These are phyloP conservation scores for Typhlomys cinereus DNA, from an alignment of 2,113 vertebrate genomes.

Conservation along the genomic window DNA sequence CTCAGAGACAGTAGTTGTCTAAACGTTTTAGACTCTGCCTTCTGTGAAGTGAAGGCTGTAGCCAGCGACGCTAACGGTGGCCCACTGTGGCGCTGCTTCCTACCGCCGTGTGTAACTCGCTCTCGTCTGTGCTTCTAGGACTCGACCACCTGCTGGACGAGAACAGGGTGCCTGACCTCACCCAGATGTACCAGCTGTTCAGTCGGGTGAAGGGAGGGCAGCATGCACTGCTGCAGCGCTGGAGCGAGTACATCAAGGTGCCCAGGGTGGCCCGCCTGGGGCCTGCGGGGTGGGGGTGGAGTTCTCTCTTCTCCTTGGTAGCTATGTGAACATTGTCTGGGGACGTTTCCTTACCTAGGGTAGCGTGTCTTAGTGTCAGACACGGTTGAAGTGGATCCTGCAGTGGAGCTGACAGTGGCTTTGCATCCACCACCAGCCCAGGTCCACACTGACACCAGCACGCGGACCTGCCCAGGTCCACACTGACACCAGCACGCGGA, in stretches of 20 bases:
- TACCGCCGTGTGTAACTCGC: neutral
- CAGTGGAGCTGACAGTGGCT: neutral
- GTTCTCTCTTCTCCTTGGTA: no score
- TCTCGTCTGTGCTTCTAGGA: slow-evolving; percentile 74
- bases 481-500: neutral
- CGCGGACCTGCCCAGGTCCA: neutral
- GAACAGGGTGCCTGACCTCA: slow-evolving; percentile 88
- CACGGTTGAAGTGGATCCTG: neutral
- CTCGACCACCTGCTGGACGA: slow-evolving; percentile 88
- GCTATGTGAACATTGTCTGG: neutral
- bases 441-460: neutral
- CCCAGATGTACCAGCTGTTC: slow-evolving; percentile 89
- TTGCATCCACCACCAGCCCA: neutral
- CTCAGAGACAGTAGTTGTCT: neutral
- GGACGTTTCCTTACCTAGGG: neutral
- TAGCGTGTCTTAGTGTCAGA: neutral
- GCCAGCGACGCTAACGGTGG: no score
- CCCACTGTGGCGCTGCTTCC: no score
- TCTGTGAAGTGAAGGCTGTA: neutral
- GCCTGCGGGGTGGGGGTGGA: neutral
- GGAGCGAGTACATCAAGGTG: slow-evolving; percentile 91
- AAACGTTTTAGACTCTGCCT: neutral
- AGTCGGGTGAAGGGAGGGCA: slow-evolving; percentile 88
- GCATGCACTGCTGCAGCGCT: slow-evolving; percentile 87
- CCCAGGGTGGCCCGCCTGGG: no score